Evolutionary conservation across 2,888 invertebrate species (phyloP), one percentile per base, ranked within the genome.

Genomic region (Thysanoteuthis rhombus): DNA sequence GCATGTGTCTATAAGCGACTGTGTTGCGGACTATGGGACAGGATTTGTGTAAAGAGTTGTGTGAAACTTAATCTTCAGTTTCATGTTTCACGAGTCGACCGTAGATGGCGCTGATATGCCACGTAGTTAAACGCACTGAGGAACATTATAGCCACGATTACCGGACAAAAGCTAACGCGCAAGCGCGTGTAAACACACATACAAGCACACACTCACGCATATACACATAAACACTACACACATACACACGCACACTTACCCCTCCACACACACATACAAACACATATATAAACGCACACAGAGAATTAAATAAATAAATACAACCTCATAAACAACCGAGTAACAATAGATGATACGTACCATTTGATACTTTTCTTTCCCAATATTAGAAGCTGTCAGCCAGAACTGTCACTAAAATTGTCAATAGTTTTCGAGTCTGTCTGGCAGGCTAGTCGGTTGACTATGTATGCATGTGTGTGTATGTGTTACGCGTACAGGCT

Each of bases 71-170:
- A 75, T 75, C 75, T 75, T 16, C n/a, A n/a, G 36, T 75, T 36
- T 75, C 36, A 75, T 36, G 75, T 75, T 75, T 75, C 75, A 75
- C 75, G 75, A 75, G 75, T 36, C 75, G 36, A 75, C n/a, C n/a
- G 75, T 75, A 75, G 75, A 75, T 75, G n/a, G 75, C 75, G n/a
- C 75, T 75, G 75, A 75, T 75, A 75, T 75, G 75, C 75, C 75
- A 75, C 75, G 75, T 75, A 75, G 75, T 75, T 75, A 75, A 75
- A 75, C 75, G 75, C 75, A 75, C 75, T 4, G 75, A 36, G 16
- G 75, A 75, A 75, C 75, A 75, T 75, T 75, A 12, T 16, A 75
- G 75, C 75, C 75, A 75, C 3, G n/a, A 75, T n/a, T 75, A 75
- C 75, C 4, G 75, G 75, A 75, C 75, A 75, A 75, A 75, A 12